Evolutionary conservation across 2,797 vertebrate genomes (phyloP), one percentile per base, ranked within the genome.

Genomic region (Mormyrops attenuatus): DNA sequence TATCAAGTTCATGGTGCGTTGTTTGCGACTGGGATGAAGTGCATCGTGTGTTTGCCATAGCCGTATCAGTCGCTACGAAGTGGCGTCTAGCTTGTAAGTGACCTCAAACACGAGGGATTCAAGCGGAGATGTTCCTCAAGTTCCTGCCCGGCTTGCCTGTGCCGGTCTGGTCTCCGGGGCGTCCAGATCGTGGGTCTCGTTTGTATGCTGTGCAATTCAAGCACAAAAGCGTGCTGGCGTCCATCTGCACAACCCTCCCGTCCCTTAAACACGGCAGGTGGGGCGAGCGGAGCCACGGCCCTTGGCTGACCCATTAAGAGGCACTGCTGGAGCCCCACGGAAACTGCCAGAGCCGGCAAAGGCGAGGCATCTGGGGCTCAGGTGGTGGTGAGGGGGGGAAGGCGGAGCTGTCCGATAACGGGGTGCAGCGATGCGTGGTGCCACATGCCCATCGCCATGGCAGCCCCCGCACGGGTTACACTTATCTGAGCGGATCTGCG

Each of bases 281-380:
- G 34, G 38, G 5, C 15, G 73, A 80, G 38, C 38, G 7, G 6
- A n/a, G 6, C 5, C 6, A 17, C 17, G 73, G 73, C 73, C 73
- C 38, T 44, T 80, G 73, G 73, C 73, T 44, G 73, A 80, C 73
- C 73, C 73, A 41, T 44, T 80, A 80, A 80, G 73, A 80, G 73
- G 73, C 73, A 6, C 38, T 44, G 73, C 73, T n/a, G 38, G 73
- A 38, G 38, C 17, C 0, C 73, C 2, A 5, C 2, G 38, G 73
- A n/a, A 80, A 44, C 73, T 38, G 73, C 38, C 73, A 44, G 73
- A 80, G 17, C 73, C 73, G 26, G 73, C 38, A 9, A 80, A 44
- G 73, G 17, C 17, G 13, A 80, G 73, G 38, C 73, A 80, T 44
- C 73, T 44, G 73, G 38, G 66, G 73, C 73, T 80, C 73, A 80